phyloP scores from a whole-genome alignment of 2,113 vertebrate genomes.

The Coregonus clupeaformis region DNA sequence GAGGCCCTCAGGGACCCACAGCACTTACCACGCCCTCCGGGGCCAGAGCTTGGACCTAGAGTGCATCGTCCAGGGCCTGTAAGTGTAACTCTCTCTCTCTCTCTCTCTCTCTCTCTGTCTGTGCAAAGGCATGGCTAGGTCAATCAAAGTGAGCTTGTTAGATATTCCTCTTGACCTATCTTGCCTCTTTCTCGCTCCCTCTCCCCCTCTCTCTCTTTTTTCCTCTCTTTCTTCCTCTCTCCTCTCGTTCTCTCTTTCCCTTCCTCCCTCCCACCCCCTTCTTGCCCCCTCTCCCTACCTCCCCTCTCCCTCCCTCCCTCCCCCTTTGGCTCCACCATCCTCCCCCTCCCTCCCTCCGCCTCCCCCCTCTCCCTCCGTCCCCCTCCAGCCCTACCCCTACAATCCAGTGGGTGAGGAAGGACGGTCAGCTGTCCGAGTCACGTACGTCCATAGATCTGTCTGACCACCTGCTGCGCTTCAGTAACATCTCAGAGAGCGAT shows the following conservation, averaged over 20 bases:
- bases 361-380: neutral
- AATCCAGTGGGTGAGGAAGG: constrained; percentile 78
- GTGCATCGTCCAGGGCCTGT: constrained; percentile 86
- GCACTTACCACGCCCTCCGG: constrained; percentile 74
- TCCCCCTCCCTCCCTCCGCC: constrained; percentile 3
- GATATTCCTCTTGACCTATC: too few relatives aligned
- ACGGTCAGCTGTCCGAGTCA: constrained; percentile 70
- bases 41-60: constrained; percentile 75
- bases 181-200: neutral
- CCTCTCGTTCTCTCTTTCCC: neutral
- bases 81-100: constrained; percentile 62
- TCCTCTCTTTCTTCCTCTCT: neutral
- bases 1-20: constrained; percentile 71
- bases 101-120: constrained; percentile 9
- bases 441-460: constrained; percentile 73
- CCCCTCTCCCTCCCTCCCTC: neutral
- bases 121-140: constrained; percentile 16
- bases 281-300: too few relatives aligned
- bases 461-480: constrained; percentile 79
- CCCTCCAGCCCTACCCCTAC: constrained; percentile 82
- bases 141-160: constrained; percentile 14
- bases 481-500: constrained; percentile 77
- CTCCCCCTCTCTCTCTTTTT: neutral
- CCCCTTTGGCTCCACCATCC: too few relatives aligned
- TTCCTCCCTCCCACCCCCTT: too few relatives aligned